These are phyloP conservation scores for Geotrupes spiniger DNA, from an alignment of 2,888 invertebrate species.

Conservation along the genomic window DNA sequence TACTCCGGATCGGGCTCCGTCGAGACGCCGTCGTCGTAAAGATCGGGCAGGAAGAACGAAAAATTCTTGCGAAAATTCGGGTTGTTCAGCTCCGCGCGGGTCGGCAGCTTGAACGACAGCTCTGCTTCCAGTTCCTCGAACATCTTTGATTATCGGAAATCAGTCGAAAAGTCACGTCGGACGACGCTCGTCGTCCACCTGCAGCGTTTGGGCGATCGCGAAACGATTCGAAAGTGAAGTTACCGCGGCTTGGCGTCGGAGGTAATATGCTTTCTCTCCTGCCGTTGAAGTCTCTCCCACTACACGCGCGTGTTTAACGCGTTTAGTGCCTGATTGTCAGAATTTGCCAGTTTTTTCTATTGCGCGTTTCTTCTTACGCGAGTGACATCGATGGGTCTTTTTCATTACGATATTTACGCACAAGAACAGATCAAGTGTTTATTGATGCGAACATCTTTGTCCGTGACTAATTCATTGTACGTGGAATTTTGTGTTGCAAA, in stretches of 20 bases:
- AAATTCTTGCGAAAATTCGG: slow-evolving; percentile 25
- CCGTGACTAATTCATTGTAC: no score
- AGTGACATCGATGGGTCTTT: no score
- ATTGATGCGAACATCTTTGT: no score
- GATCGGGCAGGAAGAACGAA: slow-evolving; percentile 32
- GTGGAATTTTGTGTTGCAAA: no score
- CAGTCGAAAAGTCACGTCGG: neutral
- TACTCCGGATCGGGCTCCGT: slow-evolving; percentile 50
- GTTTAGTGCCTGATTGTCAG: no score
- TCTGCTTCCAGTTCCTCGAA: slow-evolving; percentile 13
- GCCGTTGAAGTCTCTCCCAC: slow-evolving; percentile 37
- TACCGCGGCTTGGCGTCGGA: neutral
- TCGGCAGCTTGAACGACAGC: slow-evolving; percentile 10
- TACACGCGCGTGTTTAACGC: no score
- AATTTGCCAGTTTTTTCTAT: no score
- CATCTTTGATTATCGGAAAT: slow-evolving; percentile 8
- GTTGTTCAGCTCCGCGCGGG: slow-evolving; percentile 3
- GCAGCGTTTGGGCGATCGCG: neutral
- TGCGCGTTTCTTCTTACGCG: no score
- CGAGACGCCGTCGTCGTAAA: slow-evolving; percentile 30
- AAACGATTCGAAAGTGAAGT: slow-evolving; percentile 2
- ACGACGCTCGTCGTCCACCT: neutral
- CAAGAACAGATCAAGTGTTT: no score
- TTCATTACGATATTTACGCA: no score
- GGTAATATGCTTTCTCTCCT: slow-evolving; percentile 23